Conservation (phyloP, 2,888 invertebrate genomes). For the Clepsis dumicolana region DNA sequence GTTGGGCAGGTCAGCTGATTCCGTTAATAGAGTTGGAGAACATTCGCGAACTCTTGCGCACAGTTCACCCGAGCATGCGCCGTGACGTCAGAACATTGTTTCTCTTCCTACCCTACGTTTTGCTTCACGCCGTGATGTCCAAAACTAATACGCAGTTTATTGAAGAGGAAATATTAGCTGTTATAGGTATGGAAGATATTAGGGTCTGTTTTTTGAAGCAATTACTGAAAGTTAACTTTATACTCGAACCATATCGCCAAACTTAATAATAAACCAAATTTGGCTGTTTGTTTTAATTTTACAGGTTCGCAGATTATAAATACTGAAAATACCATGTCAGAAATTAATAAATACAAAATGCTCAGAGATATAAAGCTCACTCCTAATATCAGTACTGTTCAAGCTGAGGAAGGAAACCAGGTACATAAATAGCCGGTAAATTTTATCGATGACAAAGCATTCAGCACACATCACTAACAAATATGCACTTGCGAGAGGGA, state of each 20-base stretch:
- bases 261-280: not conserved
- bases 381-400: conserved; percentile 71
- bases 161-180: conserved; percentile 77
- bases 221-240: not conserved
- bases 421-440: conserved; percentile 53
- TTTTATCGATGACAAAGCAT: too few species aligned
- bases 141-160: conserved; percentile 73
- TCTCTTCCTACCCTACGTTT: conserved; percentile 91
- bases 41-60: conserved; percentile 87
- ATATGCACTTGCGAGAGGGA: too few species aligned
- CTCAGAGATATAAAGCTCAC: conserved; percentile 76
- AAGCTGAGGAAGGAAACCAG: conserved; percentile 81
- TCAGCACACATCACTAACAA: too few species aligned
- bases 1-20: conserved; percentile 91
- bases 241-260: not conserved
- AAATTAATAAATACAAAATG: conserved; percentile 70
- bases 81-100: conserved; percentile 90
- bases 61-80: conserved; percentile 91
- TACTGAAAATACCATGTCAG: conserved; percentile 58
- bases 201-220: not conserved
- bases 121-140: conserved; percentile 88
- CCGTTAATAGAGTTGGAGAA: conserved; percentile 86
- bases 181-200: conserved; percentile 65
- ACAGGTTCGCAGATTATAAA: conserved; percentile 70
- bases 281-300: conserved; percentile 31